A percentile compares a stretch with the other conserved stretches of the same genome.
Conservation (phyloP, 2,888 invertebrate genomes). For the Agrenia bidenticulata region DNA sequence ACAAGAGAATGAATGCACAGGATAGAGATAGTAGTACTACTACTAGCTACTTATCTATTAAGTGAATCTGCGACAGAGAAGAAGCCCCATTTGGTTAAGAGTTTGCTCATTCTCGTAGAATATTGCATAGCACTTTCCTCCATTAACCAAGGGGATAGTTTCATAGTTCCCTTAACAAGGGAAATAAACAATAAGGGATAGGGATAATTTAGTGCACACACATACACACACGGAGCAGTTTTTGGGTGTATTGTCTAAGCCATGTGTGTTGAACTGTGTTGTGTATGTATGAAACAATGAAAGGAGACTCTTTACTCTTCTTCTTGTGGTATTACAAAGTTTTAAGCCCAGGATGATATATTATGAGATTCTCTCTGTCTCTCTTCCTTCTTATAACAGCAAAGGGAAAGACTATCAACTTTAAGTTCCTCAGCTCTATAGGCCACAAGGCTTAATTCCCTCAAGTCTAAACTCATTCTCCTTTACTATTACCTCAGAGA, state of each 20-base stretch:
- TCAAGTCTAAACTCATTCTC: too few relatives aligned
- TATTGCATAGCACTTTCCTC: slow-evolving; percentile 24
- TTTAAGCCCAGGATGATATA: slow-evolving; percentile 5
- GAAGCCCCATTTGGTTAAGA: slow-evolving; percentile 17
- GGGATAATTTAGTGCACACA: neutral
- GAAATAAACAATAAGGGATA: slow-evolving; percentile 21
- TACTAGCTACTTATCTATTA: slow-evolving; percentile 17
- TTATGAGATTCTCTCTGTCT: neutral
- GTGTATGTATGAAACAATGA: too few relatives aligned
- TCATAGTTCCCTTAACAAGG: slow-evolving; percentile 18
- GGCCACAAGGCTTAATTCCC: too few relatives aligned
- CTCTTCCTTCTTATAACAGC: too few relatives aligned
- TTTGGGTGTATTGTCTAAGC: too few relatives aligned
- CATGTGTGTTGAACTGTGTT: too few relatives aligned
- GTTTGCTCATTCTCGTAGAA: slow-evolving; percentile 25
- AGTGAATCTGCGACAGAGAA: slow-evolving; percentile 21
- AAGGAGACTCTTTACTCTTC: neutral
- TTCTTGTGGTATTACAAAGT: neutral
- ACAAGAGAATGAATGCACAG: too few relatives aligned
- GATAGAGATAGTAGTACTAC: too few relatives aligned
- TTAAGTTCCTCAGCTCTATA: too few relatives aligned
- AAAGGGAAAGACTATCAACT: too few relatives aligned
- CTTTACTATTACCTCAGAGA: too few relatives aligned
- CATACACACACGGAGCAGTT: neutral
- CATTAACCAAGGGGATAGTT: slow-evolving; percentile 9